A percentile compares a stretch with the other conserved stretches of the same genome.
These are phyloP conservation scores for Drosophila vallismaia DNA, from an alignment of 2,888 invertebrate species.

Conservation along the genomic window DNA sequence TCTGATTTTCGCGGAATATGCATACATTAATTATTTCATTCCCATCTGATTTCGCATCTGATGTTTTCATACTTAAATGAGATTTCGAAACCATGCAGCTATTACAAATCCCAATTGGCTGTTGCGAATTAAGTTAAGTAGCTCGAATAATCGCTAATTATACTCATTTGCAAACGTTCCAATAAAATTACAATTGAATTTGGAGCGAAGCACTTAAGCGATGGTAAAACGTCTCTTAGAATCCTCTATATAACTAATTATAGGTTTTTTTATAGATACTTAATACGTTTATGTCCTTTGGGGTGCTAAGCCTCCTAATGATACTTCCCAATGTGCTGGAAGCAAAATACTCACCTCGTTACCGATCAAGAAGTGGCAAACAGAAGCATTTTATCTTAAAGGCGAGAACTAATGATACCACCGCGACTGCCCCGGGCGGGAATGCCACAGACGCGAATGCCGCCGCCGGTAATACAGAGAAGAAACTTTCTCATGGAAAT, in stretches of 20 bases:
- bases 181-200: not conserved
- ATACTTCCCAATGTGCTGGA: not conserved
- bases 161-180: not conserved
- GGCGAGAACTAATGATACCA: slow-evolving; percentile 1
- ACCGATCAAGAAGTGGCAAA: not conserved
- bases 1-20: not conserved
- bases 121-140: not conserved
- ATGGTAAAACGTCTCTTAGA: not conserved
- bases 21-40: not conserved
- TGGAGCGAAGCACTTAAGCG: not conserved
- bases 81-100: not conserved
- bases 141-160: not conserved
- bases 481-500: not conserved
- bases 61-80: not conserved
- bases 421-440: too few species aligned
- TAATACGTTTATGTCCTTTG: not conserved
- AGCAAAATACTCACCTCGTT: not conserved
- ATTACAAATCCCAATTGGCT: not conserved
- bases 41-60: not conserved
- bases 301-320: not conserved
- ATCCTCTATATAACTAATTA: not conserved
- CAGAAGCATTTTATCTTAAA: not conserved
- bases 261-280: not conserved
- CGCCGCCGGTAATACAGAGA: not conserved
- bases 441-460: not conserved